phyloP scores from a whole-genome alignment of 2,797 vertebrate species.

The Catharus ustulatus region DNA sequence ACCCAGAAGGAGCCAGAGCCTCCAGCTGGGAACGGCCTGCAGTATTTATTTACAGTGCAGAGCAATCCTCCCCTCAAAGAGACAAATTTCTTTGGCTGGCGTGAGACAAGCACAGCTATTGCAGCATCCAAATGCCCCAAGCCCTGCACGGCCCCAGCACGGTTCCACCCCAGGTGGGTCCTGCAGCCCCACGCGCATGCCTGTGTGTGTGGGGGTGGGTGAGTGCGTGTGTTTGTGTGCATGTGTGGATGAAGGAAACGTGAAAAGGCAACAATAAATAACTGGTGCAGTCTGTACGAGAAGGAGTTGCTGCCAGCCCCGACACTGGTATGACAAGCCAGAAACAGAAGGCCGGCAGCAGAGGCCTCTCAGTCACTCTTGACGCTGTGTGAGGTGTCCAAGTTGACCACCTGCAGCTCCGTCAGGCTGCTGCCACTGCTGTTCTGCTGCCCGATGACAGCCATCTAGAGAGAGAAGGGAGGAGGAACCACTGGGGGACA shows the following conservation, averaged over 20 bases:
- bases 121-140: slow-evolving; percentile 41
- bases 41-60: slow-evolving; percentile 51
- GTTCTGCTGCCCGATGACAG: slow-evolving; percentile 96
- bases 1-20: slow-evolving; percentile 23
- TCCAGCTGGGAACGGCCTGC: slow-evolving; percentile 42
- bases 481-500: neutral
- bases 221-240: slow-evolving; percentile 59
- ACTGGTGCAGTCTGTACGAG: slow-evolving; percentile 80
- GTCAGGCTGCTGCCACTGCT: slow-evolving; percentile 93
- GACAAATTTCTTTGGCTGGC: slow-evolving; percentile 91
- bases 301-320: slow-evolving; percentile 34
- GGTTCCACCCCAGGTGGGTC: slow-evolving; percentile 65
- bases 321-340: neutral
- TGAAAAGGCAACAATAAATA: slow-evolving; percentile 98
- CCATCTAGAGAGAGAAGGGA: slow-evolving; percentile 81
- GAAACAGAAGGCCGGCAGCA: slow-evolving; percentile 44
- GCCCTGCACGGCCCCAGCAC: slow-evolving; percentile 61
- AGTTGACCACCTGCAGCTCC: slow-evolving; percentile 94
- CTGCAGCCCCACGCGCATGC: slow-evolving; percentile 65
- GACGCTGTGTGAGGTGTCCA: slow-evolving; percentile 87
- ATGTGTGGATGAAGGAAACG: slow-evolving; percentile 83
- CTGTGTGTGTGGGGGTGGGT: slow-evolving; percentile 36
- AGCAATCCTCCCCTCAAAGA: slow-evolving; percentile 69
- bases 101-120: slow-evolving; percentile 79
- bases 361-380: slow-evolving; percentile 89